These are phyloP conservation scores for Daphoenositta chrysoptera DNA, from an alignment of 2,113 vertebrate species.

Conservation along the genomic window DNA sequence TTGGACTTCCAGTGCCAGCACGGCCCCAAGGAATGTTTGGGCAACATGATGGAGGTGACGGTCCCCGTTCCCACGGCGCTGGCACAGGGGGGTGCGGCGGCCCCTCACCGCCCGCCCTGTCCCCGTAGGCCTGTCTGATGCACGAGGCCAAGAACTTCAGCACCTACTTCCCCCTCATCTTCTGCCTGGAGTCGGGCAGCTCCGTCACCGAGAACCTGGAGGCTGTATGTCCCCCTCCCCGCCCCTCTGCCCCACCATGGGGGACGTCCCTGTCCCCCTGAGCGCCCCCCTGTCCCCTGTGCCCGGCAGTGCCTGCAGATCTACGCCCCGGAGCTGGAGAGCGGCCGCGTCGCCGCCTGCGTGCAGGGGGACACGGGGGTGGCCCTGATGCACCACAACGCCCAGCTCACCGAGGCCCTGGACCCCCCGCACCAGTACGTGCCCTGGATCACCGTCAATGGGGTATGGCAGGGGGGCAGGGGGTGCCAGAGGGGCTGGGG, in stretches of 20 bases:
- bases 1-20: constrained; percentile 87
- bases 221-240: constrained; percentile 60
- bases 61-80: fast-evolving
- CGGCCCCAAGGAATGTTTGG: constrained; percentile 82
- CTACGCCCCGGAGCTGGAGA: constrained; percentile 37
- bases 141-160: constrained; percentile 17
- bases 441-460: constrained; percentile 91
- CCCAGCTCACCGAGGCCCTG: constrained; percentile 74
- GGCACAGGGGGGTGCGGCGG: fast-evolving
- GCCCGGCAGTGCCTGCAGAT: constrained; percentile 75
- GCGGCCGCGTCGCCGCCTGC: constrained; percentile 70
- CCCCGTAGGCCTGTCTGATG: constrained; percentile 81
- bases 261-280: not conserved
- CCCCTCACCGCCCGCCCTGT: fast-evolving
- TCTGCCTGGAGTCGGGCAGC: constrained; percentile 82
- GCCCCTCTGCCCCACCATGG: fast-evolving
- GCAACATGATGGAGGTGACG: constrained; percentile 92
- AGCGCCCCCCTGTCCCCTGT: fast-evolving
- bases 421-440: constrained; percentile 83
- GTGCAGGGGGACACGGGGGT: constrained; percentile 75
- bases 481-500: not conserved
- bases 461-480: constrained; percentile 60
- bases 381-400: constrained; percentile 86
- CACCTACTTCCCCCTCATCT: constrained; percentile 61
- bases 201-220: constrained; percentile 71